phyloP scores from a whole-genome alignment of 2,888 invertebrate genomes.

The Hypomecis atomaria region DNA sequence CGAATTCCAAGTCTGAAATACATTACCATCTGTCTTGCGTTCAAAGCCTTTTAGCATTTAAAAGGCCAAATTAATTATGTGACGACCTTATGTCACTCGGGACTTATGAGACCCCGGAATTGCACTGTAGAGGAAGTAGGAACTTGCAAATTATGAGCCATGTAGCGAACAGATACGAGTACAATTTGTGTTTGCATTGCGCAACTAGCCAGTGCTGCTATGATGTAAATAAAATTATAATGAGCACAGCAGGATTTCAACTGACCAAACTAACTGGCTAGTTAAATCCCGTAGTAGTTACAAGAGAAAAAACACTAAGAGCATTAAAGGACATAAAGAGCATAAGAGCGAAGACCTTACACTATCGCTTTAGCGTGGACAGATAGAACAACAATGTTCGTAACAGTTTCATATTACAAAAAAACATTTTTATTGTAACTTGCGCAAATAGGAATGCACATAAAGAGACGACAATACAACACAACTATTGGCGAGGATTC shows the following conservation, averaged over 20 bases:
- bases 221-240: background rate
- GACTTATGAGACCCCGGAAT: conserved; percentile 38
- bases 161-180: conserved; percentile 27
- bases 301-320: conserved; percentile 9
- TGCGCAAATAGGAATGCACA: background rate
- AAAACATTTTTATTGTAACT: conserved; percentile 3
- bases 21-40: conserved; percentile 28
- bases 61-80: conserved; percentile 39
- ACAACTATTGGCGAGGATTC: too few relatives aligned
- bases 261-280: background rate
- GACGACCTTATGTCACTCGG: conserved; percentile 38
- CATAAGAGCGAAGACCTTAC: conserved; percentile 30
- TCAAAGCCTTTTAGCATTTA: conserved; percentile 34
- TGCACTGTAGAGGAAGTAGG: conserved; percentile 38
- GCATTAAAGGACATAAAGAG: conserved; percentile 29
- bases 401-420: conserved; percentile 10
- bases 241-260: background rate
- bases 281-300: too few relatives aligned
- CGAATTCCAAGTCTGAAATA: conserved; percentile 30
- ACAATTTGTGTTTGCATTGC: conserved; percentile 10
- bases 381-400: conserved; percentile 24
- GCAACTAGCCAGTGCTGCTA: background rate
- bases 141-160: conserved; percentile 33
- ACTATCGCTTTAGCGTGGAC: conserved; percentile 22
- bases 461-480: background rate